These are phyloP conservation scores for Ditylenchus dipsaci DNA, from an alignment of 1,140 invertebrate genomes.

Conservation along the genomic window DNA sequence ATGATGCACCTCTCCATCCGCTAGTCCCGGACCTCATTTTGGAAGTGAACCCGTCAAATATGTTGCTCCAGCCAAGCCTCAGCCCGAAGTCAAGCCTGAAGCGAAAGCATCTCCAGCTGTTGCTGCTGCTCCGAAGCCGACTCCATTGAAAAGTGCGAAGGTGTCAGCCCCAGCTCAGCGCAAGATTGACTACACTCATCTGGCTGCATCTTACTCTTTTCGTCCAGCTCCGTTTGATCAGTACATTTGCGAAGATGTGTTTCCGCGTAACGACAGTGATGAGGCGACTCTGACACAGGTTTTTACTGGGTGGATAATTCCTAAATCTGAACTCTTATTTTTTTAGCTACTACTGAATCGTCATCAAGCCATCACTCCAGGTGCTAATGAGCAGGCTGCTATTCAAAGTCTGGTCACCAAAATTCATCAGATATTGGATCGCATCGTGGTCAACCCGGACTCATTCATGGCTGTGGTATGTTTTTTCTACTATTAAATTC, in stretches of 20 bases:
- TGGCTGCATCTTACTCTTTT: background rate
- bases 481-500: constrained; percentile 14
- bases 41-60: background rate
- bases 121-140: background rate
- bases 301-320: background rate
- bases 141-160: background rate
- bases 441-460: constrained; percentile 37
- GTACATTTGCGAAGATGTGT: constrained; percentile 33
- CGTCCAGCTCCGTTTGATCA: constrained; percentile 44
- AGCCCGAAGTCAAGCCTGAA: background rate
- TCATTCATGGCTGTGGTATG: constrained; percentile 35
- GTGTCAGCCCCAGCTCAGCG: background rate
- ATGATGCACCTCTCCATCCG: background rate
- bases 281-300: constrained; percentile 34
- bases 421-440: constrained; percentile 41
- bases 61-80: background rate
- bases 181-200: background rate
- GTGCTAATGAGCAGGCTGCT: constrained; percentile 34
- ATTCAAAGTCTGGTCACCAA: constrained; percentile 30
- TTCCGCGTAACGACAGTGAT: constrained; percentile 29
- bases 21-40: background rate
- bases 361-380: constrained; percentile 32
- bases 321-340: background rate
- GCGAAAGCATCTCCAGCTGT: background rate
- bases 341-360: constrained; percentile 27